Conservation (phyloP, 2,888 invertebrate species). For the Scelioninae gen. 1 region DNA sequence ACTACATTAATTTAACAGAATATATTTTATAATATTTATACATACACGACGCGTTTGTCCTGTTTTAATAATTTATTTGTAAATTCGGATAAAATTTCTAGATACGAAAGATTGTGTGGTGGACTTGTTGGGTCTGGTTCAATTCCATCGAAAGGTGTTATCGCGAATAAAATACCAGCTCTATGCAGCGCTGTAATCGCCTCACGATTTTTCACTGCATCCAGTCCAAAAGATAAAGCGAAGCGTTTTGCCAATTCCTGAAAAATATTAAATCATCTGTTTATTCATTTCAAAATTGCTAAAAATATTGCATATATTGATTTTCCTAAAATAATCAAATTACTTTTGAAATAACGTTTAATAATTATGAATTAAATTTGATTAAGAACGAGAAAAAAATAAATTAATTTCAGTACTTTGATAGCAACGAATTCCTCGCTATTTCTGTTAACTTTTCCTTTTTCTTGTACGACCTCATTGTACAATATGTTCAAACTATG, state of each 20-base stretch:
- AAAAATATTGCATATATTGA: too few species aligned
- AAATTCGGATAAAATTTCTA: conserved; percentile 98
- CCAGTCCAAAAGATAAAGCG: conserved; percentile 97
- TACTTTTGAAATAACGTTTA: too few species aligned
- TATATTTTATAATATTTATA: conserved; percentile 63
- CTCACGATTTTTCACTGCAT: conserved; percentile 98
- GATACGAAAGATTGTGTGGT: conserved; percentile 94
- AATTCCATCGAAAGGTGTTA: conserved; percentile 87
- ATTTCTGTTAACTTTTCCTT: conserved; percentile 86
- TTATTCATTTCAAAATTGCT: not conserved
- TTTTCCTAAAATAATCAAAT: too few species aligned
- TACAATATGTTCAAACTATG: conserved; percentile 95
- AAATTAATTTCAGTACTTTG: conserved; percentile 87
- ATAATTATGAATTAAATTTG: too few species aligned
- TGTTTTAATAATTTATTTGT: conserved; percentile 97
- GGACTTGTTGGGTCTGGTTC: conserved; percentile 91
- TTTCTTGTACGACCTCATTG: conserved; percentile 87
- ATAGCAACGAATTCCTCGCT: conserved; percentile 94
- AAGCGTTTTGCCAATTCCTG: conserved; percentile 98
- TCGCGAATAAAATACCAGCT: conserved; percentile 96
- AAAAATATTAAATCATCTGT: conserved; percentile 56
- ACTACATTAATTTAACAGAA: too few species aligned
- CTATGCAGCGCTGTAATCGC: conserved; percentile 97
- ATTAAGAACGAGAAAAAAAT: too few species aligned
- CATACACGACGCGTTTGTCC: conserved; percentile 95